Evolutionary conservation across 2,797 vertebrate genomes (phyloP).

Genomic region (Chiroxiphia lanceolata): DNA sequence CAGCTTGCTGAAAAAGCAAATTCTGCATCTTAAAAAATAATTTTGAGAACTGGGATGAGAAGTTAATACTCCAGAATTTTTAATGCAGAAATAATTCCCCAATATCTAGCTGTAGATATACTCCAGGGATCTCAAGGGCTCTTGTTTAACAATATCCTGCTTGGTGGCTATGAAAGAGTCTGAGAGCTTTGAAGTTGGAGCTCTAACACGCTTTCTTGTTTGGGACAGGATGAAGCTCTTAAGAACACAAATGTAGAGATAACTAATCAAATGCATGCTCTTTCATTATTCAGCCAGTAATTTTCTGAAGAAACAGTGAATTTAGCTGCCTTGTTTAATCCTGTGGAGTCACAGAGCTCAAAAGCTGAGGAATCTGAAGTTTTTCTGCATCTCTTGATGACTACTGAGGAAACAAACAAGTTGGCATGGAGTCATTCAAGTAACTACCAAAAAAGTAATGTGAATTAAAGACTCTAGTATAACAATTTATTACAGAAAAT

Average conservation of each 20-base stretch:
- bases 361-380: background rate
- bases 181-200: background rate
- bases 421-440: background rate
- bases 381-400: background rate
- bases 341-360: background rate
- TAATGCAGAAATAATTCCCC: background rate
- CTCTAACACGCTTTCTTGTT: background rate
- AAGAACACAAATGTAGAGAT: background rate
- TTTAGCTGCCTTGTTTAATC: background rate
- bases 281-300: background rate
- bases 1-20: conserved; percentile 1
- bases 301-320: background rate
- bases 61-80: background rate
- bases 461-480: background rate
- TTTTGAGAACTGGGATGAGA: background rate
- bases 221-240: background rate
- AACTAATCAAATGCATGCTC: background rate
- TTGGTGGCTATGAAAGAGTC: background rate
- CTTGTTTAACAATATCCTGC: background rate
- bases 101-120: background rate
- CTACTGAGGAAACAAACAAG: background rate
- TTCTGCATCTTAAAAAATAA: background rate
- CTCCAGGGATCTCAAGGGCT: background rate
- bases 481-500: background rate
- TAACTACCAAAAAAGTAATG: background rate